These are phyloP conservation scores for Phania funesta DNA, from an alignment of 2,888 invertebrate species.

Conservation along the genomic window DNA sequence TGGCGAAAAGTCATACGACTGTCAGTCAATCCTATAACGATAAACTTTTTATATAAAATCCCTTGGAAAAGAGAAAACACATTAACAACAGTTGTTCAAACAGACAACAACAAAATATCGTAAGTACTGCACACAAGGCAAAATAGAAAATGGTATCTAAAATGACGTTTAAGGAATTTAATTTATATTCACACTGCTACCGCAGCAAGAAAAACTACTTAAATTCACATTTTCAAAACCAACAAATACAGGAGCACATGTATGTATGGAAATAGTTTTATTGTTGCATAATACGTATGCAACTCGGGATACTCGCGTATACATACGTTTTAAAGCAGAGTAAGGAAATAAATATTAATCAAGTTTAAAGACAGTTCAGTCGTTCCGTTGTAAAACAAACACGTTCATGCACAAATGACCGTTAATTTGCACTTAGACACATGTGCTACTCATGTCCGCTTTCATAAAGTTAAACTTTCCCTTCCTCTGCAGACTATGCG, in stretches of 20 bases:
- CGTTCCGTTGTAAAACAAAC: slow-evolving; percentile 10
- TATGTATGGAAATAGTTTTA: no score
- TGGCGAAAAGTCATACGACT: slow-evolving; percentile 51
- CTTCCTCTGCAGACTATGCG: not conserved
- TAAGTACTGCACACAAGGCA: no score
- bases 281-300: not conserved
- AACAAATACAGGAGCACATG: not conserved
- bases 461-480: slow-evolving; percentile 15
- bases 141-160: no score
- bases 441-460: slow-evolving; percentile 43
- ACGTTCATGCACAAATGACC: slow-evolving; percentile 40
- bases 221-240: not conserved
- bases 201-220: not conserved
- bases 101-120: not conserved
- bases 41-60: slow-evolving; percentile 48
- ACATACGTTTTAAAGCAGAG: no score
- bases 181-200: not conserved
- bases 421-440: slow-evolving; percentile 59
- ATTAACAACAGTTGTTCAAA: slow-evolving; percentile 38
- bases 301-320: not conserved
- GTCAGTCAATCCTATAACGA: slow-evolving; percentile 21
- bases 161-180: not conserved
- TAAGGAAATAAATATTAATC: no score
- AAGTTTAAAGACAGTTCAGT: slow-evolving; percentile 16
- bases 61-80: slow-evolving; percentile 10